Conservation (phyloP, 2,113 vertebrate genomes). For the Gallinago undulata region DNA sequence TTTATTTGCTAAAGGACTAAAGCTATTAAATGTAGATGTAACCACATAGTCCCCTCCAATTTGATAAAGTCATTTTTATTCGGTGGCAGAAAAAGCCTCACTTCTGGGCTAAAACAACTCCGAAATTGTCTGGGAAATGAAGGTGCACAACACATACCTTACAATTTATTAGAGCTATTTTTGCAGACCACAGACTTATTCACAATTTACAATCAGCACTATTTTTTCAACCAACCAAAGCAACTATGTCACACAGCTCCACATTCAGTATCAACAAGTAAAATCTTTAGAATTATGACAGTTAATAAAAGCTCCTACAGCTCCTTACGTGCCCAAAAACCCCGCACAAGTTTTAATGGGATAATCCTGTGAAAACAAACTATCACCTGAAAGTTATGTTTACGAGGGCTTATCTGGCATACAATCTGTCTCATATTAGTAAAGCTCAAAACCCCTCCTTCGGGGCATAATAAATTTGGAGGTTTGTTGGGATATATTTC, state of each 20-base stretch:
- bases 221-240: conserved; percentile 17
- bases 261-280: conserved; percentile 18
- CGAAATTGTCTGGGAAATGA: not conserved
- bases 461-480: conserved; percentile 7
- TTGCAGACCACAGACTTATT: conserved; percentile 1
- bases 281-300: not conserved
- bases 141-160: not conserved
- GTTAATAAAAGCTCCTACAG: conserved; percentile 31
- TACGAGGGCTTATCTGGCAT: not conserved
- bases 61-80: not conserved
- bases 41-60: not conserved
- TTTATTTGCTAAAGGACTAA: not conserved
- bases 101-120: not conserved
- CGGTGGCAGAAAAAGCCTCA: not conserved
- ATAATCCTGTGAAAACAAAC: conserved; percentile 31
- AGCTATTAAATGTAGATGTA: not conserved
- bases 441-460: conserved; percentile 1
- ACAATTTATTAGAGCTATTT: conserved; percentile 6
- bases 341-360: not conserved
- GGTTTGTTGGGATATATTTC: conserved; percentile 10
- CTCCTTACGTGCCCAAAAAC: not conserved
- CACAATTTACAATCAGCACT: conserved; percentile 7
- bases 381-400: conserved; percentile 15
- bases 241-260: not conserved
- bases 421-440: not conserved